phyloP scores from a whole-genome alignment of 2,797 vertebrate species.

The Adelosebastes latens region DNA sequence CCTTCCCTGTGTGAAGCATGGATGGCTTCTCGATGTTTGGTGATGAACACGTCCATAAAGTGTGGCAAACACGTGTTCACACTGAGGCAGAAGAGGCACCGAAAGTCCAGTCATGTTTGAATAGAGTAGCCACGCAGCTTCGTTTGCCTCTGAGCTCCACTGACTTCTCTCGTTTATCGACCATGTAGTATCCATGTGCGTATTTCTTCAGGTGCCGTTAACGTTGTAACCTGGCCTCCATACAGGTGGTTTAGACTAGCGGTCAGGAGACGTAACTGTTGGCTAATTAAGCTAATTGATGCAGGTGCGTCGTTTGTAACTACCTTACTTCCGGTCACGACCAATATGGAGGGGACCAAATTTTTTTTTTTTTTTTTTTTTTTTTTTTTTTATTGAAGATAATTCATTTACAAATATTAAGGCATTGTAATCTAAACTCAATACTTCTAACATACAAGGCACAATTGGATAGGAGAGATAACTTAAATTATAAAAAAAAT shows the following conservation, averaged over 20 bases:
- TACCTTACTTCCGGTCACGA: background rate
- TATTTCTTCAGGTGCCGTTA: background rate
- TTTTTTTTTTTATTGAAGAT: too few relatives aligned
- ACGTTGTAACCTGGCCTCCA: background rate
- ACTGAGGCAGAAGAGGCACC: background rate
- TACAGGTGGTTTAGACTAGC: background rate
- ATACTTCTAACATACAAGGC: too few relatives aligned
- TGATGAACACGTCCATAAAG: background rate
- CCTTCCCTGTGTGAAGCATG: background rate
- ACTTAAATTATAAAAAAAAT: too few relatives aligned
- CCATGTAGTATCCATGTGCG: background rate
- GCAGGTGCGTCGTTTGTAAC: background rate
- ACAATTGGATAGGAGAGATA: too few relatives aligned
- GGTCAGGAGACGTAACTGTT: background rate
- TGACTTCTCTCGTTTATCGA: background rate
- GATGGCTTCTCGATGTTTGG: background rate
- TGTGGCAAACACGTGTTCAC: background rate
- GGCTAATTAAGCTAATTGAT: background rate
- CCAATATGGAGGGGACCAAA: background rate
- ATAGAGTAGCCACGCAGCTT: too few relatives aligned
- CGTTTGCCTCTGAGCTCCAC: background rate
- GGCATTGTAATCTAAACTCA: too few relatives aligned
- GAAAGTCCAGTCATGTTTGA: background rate
- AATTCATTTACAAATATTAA: too few relatives aligned
- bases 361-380: too few relatives aligned